phyloP scores from a whole-genome alignment of 2,797 vertebrate species.

The Artibeus jamaicensis region DNA sequence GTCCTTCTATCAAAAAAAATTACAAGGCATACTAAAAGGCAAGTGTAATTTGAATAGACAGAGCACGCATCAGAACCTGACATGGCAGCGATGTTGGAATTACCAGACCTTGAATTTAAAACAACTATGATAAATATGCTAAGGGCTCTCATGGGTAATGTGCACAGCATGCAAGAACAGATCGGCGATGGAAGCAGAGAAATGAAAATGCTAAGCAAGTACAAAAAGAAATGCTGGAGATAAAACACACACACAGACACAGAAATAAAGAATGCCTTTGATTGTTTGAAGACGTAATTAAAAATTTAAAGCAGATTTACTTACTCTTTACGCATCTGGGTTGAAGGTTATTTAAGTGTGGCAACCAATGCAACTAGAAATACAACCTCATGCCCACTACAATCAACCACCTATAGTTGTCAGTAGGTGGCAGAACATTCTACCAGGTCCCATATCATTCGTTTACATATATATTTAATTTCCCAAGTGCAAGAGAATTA shows the following conservation, averaged over 20 bases:
- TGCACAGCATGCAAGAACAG: neutral
- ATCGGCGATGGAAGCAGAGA: neutral
- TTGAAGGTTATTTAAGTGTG: neutral
- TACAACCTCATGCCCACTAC: neutral
- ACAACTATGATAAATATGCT: neutral
- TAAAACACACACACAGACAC: neutral
- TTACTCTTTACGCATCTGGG: neutral
- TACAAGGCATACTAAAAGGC: neutral
- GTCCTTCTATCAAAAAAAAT: neutral
- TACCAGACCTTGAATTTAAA: neutral
- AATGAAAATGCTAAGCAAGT: neutral
- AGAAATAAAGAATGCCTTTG: neutral
- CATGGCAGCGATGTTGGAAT: neutral
- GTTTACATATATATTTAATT: neutral
- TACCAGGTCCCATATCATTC: accelerated
- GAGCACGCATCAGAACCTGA: neutral
- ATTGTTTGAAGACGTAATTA: neutral
- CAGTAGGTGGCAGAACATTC: neutral
- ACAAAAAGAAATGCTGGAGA: neutral
- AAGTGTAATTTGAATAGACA: neutral
- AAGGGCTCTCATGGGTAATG: neutral
- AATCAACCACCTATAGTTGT: neutral
- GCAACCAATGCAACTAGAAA: neutral
- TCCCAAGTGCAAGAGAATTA: neutral
- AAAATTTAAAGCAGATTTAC: neutral